Conservation (phyloP, 2,113 vertebrate genomes). For the Myotis brandtii region DNA sequence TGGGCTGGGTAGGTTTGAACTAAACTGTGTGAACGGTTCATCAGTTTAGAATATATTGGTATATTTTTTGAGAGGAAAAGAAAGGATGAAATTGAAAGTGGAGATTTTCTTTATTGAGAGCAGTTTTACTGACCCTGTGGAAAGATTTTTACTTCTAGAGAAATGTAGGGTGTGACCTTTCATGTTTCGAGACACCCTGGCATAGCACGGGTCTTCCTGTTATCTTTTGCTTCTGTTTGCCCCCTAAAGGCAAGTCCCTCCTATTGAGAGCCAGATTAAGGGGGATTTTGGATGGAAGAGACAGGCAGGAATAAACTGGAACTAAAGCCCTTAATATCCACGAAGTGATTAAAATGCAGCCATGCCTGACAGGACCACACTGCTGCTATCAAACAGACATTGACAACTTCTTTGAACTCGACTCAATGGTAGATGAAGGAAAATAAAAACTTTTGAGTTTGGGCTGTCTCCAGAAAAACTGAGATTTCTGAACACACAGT, state of each 20-base stretch:
- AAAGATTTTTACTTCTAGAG: slow-evolving; percentile 84
- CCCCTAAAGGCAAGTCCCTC: slow-evolving; percentile 80
- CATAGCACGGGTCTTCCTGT: slow-evolving; percentile 73
- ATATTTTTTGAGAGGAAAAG: slow-evolving; percentile 80
- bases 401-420: slow-evolving; percentile 83
- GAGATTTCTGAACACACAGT: slow-evolving; percentile 69
- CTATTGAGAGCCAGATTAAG: slow-evolving; percentile 79
- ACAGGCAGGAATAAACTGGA: slow-evolving; percentile 81
- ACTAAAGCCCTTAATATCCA: slow-evolving; percentile 79
- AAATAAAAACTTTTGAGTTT: slow-evolving; percentile 77
- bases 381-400: slow-evolving; percentile 80
- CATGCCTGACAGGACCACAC: slow-evolving; percentile 65
- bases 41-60: slow-evolving; percentile 83
- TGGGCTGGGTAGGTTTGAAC: slow-evolving; percentile 79
- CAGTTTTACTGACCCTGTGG: slow-evolving; percentile 77
- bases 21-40: slow-evolving; percentile 77
- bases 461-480: slow-evolving; percentile 82
- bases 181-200: slow-evolving; percentile 81
- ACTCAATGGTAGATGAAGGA: slow-evolving; percentile 74
- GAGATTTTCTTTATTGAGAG: slow-evolving; percentile 40
- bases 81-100: slow-evolving; percentile 73
- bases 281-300: slow-evolving; percentile 73
- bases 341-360: slow-evolving; percentile 85
- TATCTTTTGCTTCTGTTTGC: slow-evolving; percentile 83
- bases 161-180: slow-evolving; percentile 82